Evolutionary conservation across 1,140 invertebrate species (phyloP), one percentile per base, ranked within the genome.

Genomic region (Aphaenogaster floridana): DNA sequence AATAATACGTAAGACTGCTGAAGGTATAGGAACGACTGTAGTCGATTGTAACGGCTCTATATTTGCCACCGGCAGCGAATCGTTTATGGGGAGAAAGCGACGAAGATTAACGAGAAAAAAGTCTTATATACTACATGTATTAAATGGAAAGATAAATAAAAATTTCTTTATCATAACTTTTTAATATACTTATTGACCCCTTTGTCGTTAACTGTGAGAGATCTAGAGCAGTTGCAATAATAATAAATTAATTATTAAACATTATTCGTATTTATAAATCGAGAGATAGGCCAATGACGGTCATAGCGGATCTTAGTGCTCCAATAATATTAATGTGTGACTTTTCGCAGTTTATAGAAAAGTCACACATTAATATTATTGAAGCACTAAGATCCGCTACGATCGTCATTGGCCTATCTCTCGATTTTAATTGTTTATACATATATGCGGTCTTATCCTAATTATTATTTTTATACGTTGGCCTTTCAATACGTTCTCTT

Each of bases 71-170:
- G 64, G 13, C 34, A 42, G 42, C n/a, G 48, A 71, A 52, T 81
- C 78, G 34, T 80, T 80, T 80, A 80, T 69, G 48, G 36, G 7
- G 78, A 80, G 78, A 80, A 80, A 79, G 77, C 77, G 45, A 36
- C 45, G 45, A 50, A 66, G 63, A 80, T 52, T 39, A 42, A 13
- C 61, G 61, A 52, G 15, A 77, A 54, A 80, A 80, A 80, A 54
- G 11, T 13, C 34, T n/a, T 66, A 17, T 34, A n/a, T n/a, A 3
- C 34, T 45, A 7, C 48, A 42, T 48, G n/a, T 21, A 78, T 34
- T 69, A 42, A 80, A 69, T 52, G 36, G 3, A 39, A 66, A 52
- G 34, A 50, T 21, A 13, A 28, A 63, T 17, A 13, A 78, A 34
- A 17, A 79, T 45, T 7, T 64, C 9, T 36, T 36, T 79, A 66